Base-by-base conservation (phyloP, 2,113 vertebrate species). In the Mesembrinibis cayennensis region DNA sequence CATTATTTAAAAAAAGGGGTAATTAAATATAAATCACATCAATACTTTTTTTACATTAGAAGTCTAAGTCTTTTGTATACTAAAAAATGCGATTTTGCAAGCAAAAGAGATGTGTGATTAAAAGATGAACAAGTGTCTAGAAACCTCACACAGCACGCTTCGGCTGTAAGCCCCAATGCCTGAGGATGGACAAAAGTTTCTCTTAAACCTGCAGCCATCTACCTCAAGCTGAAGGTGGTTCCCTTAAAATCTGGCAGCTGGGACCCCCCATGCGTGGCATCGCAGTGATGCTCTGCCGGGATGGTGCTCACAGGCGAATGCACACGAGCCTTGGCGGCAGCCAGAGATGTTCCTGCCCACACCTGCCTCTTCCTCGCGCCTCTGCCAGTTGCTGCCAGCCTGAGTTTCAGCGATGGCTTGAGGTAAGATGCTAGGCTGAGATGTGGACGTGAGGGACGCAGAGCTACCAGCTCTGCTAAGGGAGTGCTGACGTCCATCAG, bases 301-400 rank as follows among this genome's bases (percentile, higher is more conserved):
- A 21, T 3, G 36, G 15, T 26, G 73, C 61, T 62, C 27, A 2
- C 25, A 9, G 34, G 40, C 36, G 70, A 59, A 11, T 0, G 11
- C 0, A 5, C 34, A 27, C 0, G 2, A 20, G 27, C 32, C 59
- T 7, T 9, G 32, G 69, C 3, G 2, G 42, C n/a, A 47, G 36
- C 62, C 74, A 58, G 74, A 21, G 53, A 13, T 3, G 0, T 23
- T 27, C 56, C 77, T 66, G 62, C 42, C 55, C 36, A 17, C 10
- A 10, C 49, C 49, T n/a, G 25, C 74, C 87, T 55, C 74, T 32
- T 66, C 65, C 70, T 63, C 7, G 0, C 4, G 0, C 32, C 71
- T 34, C 44, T 59, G 72, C 38, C 27, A 16, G 16, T 4, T 20
- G 30, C 47, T 59, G 44, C 82, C 63, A 34, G 50, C 63, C 13